A percentile compares a stretch with the other conserved stretches of the same genome.
Conservation (phyloP, 2,888 invertebrate genomes). For the Embidobia sp. region DNA sequence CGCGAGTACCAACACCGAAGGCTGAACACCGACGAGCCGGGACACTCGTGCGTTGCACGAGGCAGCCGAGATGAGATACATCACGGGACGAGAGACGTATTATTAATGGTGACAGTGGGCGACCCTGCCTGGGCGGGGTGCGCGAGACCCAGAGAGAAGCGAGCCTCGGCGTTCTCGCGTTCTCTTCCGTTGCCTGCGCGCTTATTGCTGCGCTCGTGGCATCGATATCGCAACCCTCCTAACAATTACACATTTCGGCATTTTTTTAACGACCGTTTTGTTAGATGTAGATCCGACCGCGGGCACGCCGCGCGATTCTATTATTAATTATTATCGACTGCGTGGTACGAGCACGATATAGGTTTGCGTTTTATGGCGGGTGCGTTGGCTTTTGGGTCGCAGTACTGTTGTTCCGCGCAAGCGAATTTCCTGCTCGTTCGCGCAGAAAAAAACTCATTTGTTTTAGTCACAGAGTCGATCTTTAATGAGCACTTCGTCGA, state of each 20-base stretch:
- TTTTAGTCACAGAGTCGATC: too few relatives aligned
- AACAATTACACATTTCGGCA: constrained; percentile 55
- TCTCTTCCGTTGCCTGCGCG: constrained; percentile 64
- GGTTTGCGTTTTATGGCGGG: constrained; percentile 8
- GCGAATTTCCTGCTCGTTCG: constrained; percentile 19
- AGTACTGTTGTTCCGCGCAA: constrained; percentile 32
- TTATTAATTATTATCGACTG: constrained; percentile 51
- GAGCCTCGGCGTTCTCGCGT: constrained; percentile 65
- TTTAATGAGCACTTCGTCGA: too few relatives aligned
- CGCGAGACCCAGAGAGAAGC: constrained; percentile 70
- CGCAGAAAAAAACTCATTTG: constrained; percentile 2
- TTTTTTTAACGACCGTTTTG: constrained; percentile 47
- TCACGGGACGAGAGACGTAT: constrained; percentile 81
- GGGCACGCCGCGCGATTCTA: constrained; percentile 36
- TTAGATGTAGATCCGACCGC: constrained; percentile 45
- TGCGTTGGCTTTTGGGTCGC: constrained; percentile 29
- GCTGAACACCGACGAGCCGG: constrained; percentile 69
- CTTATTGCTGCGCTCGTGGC: constrained; percentile 21
- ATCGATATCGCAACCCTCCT: constrained; percentile 47
- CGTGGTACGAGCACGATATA: constrained; percentile 29
- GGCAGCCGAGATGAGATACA: constrained; percentile 78
- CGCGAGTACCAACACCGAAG: constrained; percentile 69
- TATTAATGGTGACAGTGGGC: constrained; percentile 82
- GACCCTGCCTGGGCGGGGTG: constrained; percentile 81
- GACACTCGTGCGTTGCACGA: constrained; percentile 61